phyloP scores from a whole-genome alignment of 2,797 vertebrate genomes.

The Spizella passerina region DNA sequence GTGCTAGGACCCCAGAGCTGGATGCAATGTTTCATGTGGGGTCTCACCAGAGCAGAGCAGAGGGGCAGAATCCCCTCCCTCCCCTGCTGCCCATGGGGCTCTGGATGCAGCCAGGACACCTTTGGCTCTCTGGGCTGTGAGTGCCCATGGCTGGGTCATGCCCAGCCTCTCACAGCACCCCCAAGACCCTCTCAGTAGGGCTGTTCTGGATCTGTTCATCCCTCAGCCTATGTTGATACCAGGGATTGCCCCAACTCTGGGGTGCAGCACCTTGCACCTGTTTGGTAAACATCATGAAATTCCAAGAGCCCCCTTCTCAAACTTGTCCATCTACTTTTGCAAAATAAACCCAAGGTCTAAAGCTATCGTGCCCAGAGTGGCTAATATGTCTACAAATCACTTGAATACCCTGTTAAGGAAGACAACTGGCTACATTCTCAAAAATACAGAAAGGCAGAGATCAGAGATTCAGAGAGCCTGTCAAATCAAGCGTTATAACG shows the following conservation, averaged over 20 bases:
- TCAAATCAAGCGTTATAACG: neutral
- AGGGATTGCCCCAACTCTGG: rapidly evolving
- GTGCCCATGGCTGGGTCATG: neutral
- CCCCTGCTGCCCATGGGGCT: rapidly evolving
- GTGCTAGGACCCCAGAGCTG: no score
- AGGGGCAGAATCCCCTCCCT: neutral
- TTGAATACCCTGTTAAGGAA: neutral
- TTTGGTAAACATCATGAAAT: neutral
- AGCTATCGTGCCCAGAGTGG: neutral
- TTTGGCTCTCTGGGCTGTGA: neutral
- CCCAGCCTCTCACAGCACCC: neutral
- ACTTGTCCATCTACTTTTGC: neutral
- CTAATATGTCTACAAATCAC: neutral
- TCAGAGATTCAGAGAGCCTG: neutral
- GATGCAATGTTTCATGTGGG: rapidly evolving
- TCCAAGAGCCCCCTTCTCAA: neutral
- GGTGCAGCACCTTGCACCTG: neutral
- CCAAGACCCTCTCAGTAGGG: neutral
- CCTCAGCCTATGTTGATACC: no score
- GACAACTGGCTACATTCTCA: neutral
- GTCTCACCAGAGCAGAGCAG: neutral
- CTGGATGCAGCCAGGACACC: neutral
- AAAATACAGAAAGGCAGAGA: neutral
- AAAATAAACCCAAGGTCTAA: neutral
- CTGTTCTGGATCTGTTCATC: neutral